phyloP scores from a whole-genome alignment of 92 coral and sea anemone genomes.

The Desmophyllum pertusum region DNA sequence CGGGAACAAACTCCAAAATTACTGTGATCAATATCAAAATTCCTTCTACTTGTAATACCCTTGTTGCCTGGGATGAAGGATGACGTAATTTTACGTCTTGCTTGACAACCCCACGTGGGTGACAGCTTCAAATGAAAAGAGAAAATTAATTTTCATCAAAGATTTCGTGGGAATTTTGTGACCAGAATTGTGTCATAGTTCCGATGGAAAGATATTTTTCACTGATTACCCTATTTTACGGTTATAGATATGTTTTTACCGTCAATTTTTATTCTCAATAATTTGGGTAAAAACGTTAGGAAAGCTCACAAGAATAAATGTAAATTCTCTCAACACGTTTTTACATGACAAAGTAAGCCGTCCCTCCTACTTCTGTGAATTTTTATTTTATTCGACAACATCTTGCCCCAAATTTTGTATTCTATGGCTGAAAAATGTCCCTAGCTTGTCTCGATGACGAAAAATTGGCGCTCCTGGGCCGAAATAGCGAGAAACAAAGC shows the following conservation, averaged over 20 bases:
- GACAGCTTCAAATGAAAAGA: constrained; percentile 36
- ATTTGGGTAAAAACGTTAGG: neutral
- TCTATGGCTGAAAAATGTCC: neutral
- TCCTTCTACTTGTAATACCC: constrained; percentile 60
- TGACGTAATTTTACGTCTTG: constrained; percentile 80
- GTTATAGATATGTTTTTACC: neutral
- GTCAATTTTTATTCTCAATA: neutral
- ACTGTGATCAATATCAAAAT: constrained; percentile 75
- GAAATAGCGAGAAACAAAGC: constrained; percentile 3
- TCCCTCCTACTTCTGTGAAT: constrained; percentile 23
- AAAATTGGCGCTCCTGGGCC: neutral
- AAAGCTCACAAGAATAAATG: neutral
- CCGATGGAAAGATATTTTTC: too few species aligned
- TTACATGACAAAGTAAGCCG: neutral
- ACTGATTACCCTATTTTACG: neutral
- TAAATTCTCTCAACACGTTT: constrained; percentile 29
- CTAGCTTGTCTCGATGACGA: neutral
- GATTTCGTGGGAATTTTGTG: neutral
- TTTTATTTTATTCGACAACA: neutral
- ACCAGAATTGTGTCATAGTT: neutral
- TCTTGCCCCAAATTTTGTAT: neutral
- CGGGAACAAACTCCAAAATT: constrained; percentile 34
- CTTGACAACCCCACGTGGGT: constrained; percentile 90
- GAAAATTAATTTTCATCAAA: constrained; percentile 63
- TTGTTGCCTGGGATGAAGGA: constrained; percentile 81